phyloP scores from a whole-genome alignment of 37 sponge, comb jelly and placozoan genomes.

The Dysidea cf. avara region DNA sequence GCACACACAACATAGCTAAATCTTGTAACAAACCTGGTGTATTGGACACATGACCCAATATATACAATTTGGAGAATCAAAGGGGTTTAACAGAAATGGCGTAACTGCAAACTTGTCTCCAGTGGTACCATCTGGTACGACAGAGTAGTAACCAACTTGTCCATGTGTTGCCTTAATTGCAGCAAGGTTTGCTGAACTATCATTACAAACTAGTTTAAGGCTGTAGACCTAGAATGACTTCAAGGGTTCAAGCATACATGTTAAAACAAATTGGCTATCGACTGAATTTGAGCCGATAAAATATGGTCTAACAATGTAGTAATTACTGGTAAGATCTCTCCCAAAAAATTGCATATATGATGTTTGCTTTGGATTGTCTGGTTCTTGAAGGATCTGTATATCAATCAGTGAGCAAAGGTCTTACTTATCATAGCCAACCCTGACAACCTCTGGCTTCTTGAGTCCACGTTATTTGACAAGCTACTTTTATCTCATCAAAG shows the following conservation, averaged over 20 bases:
- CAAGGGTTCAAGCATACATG: slow-evolving; percentile 9
- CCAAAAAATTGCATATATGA: slow-evolving; percentile 44
- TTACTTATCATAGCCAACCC: background rate
- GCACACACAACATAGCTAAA: background rate
- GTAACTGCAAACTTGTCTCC: background rate
- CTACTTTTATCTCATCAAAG: too few relatives aligned
- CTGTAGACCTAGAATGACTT: background rate
- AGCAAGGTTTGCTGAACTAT: too few relatives aligned
- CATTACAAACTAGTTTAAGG: too few relatives aligned
- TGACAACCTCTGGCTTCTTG: too few relatives aligned
- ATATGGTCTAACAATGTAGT: slow-evolving; percentile 40
- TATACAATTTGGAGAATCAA: background rate
- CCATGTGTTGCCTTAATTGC: background rate
- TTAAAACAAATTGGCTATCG: slow-evolving; percentile 2
- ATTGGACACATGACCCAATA: slow-evolving; percentile 9
- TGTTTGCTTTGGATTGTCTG: slow-evolving; percentile 15
- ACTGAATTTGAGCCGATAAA: background rate
- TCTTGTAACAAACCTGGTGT: background rate
- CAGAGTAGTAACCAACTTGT: background rate
- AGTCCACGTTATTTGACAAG: too few relatives aligned
- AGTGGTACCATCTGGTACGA: background rate
- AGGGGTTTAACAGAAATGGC: background rate
- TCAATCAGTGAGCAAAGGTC: background rate
- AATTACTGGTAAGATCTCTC: slow-evolving; percentile 31
- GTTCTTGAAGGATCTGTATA: slow-evolving; percentile 1